Evolutionary conservation across 2,888 invertebrate genomes (phyloP).

Genomic region (Rosalia funebris): DNA sequence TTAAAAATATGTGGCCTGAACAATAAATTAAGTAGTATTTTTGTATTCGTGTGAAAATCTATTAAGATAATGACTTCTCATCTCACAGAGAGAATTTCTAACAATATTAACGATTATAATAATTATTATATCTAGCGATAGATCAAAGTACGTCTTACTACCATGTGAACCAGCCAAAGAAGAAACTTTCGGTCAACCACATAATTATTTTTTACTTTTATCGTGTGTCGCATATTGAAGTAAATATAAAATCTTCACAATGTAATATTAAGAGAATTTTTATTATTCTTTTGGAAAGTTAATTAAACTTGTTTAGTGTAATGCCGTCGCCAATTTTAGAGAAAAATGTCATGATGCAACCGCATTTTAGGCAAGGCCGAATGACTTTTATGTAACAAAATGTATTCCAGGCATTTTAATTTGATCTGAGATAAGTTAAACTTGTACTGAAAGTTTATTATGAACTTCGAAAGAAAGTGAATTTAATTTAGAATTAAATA

Average conservation of each 20-base stretch:
- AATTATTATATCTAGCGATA: not conserved
- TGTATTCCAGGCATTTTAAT: conserved; percentile 26
- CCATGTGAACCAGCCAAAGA: too few relatives aligned
- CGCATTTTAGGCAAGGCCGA: conserved; percentile 32
- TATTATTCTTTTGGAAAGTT: conserved; percentile 17
- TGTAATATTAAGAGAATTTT: not conserved
- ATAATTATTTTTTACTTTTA: too few relatives aligned
- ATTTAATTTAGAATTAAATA: conserved; percentile 16
- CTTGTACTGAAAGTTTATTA: conserved; percentile 21
- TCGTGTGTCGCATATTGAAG: too few relatives aligned
- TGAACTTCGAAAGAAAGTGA: conserved; percentile 11
- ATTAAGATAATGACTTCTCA: not conserved
- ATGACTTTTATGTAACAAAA: conserved; percentile 31
- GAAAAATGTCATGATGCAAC: conserved; percentile 22
- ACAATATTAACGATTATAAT: not conserved
- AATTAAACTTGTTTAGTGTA: conserved; percentile 3
- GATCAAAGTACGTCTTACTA: too few relatives aligned
- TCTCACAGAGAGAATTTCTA: conserved; percentile 3
- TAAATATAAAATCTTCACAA: too few relatives aligned
- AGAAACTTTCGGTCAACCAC: too few relatives aligned
- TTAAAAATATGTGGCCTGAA: not conserved
- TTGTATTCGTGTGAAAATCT: conserved; percentile 1
- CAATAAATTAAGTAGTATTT: conserved; percentile 1
- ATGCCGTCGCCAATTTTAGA: conserved; percentile 4
- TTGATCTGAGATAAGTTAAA: conserved; percentile 16